Conservation (phyloP, 1,140 invertebrate species). For the Pemphigus obesinymphae region DNA sequence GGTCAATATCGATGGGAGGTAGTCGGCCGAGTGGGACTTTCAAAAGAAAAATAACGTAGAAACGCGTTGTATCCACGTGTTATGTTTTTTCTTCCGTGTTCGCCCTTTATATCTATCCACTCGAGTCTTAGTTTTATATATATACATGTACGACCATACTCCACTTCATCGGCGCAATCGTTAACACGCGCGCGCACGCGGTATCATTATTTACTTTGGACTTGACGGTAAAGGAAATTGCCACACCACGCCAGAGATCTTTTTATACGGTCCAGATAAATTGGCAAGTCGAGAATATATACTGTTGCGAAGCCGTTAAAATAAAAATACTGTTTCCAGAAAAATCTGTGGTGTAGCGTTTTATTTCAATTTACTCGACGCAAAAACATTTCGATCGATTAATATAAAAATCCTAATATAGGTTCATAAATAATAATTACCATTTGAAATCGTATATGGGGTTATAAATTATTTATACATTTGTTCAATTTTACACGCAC, state of each 20-base stretch:
- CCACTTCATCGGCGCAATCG: not conserved
- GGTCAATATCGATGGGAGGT: no score
- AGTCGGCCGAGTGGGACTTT: not conserved
- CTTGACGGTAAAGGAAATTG: constrained; percentile 25
- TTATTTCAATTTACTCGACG: not conserved
- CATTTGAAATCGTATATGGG: no score
- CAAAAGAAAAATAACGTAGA: constrained; percentile 16
- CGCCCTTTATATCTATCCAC: not conserved
- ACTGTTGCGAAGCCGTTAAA: not conserved
- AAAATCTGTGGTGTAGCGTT: not conserved
- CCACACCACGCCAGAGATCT: not conserved
- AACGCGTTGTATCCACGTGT: not conserved
- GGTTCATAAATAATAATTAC: no score
- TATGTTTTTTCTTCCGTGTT: constrained; percentile 5
- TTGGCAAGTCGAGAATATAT: not conserved
- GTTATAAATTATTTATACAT: no score
- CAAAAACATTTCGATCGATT: no score
- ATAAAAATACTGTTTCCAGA: not conserved
- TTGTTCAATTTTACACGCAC: no score
- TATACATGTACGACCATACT: no score
- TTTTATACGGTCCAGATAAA: constrained; percentile 24
- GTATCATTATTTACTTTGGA: constrained; percentile 28
- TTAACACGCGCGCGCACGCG: not conserved
- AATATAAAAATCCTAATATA: no score
- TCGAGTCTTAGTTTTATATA: no score